Base-by-base conservation (phyloP, 2,888 invertebrate species). In the Seira musarum region DNA sequence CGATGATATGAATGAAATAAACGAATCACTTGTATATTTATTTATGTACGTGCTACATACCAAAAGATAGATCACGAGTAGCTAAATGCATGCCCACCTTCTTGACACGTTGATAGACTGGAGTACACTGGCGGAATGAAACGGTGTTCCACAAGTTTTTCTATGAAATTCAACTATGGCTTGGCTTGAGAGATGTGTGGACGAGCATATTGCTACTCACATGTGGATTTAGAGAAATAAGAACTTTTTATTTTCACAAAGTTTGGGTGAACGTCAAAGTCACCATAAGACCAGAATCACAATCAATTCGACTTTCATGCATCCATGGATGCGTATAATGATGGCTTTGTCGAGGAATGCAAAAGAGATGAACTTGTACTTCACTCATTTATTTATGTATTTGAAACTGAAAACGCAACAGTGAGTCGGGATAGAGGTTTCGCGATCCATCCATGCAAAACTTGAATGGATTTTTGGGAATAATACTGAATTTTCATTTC, bases 331-430 rank as follows among this genome's bases (percentile, higher is more conserved):
- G 60, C 60, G 60, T 60, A 21, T 60, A 60, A 60, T 60, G 60
- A n/a, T 60, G 2, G 60, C 22, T 60, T 60, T 60, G 60, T 60
- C 19, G 60, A 21, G 60, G 60, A 60, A 60, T 60, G 60, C 22
- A 60, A 21, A 17, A 21, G 22, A 35, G 70, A 70, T 70, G 70
- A 70, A 70, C 70, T 70, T 61, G 70, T 70, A 70, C 49, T 68
- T 46, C 49, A 68, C 21, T 68, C 49, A 68, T 49, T n/a, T n/a
- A n/a, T n/a, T n/a, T n/a, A n/a, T n/a, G n/a, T n/a, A n/a, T n/a
- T 21, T n/a, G 22, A 60, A 60, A 60, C 60, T 60, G 60, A 60
- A 19, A 60, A 13, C 5, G 2, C 6, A 49, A 15, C 8, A 49
- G 49, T n/a, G 49, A 49, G 49, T n/a, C n/a, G n/a, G n/a, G n/a